These are phyloP conservation scores for Mactromeris polynyma DNA, from an alignment of 2,888 invertebrate species.

Conservation along the genomic window DNA sequence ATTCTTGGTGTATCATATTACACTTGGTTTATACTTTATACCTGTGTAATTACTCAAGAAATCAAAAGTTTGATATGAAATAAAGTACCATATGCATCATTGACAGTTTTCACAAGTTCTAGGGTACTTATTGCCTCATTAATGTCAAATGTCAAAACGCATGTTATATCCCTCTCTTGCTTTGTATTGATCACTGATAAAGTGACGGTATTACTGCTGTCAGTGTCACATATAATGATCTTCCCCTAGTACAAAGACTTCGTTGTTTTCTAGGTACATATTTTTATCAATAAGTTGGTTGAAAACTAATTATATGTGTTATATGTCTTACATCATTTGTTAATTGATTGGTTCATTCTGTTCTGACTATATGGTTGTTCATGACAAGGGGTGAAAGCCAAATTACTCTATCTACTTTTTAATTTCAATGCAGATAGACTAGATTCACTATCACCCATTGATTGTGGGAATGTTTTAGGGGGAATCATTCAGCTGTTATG, in stretches of 20 bases:
- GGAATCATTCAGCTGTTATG: not conserved
- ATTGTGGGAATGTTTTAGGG: too few relatives aligned
- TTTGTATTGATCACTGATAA: not conserved
- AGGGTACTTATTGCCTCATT: not conserved
- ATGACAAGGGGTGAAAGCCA: too few relatives aligned
- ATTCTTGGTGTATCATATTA: not conserved
- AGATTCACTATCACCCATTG: too few relatives aligned
- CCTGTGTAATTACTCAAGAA: not conserved
- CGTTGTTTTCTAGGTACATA: not conserved
- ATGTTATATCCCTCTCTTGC: not conserved
- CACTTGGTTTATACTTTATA: not conserved
- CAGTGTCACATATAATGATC: not conserved
- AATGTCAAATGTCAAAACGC: constrained; percentile 8
- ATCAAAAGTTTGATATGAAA: not conserved
- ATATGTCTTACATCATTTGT: not conserved
- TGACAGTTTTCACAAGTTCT: not conserved
- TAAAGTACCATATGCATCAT: not conserved
- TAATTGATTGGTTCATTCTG: not conserved
- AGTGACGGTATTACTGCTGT: not conserved
- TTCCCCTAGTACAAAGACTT: not conserved
- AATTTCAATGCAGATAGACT: too few relatives aligned
- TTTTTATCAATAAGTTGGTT: not conserved
- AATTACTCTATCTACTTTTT: too few relatives aligned
- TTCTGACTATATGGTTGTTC: too few relatives aligned
- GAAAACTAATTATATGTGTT: not conserved